phyloP scores from a whole-genome alignment of 2,797 vertebrate species.

The Falco naumanni region DNA sequence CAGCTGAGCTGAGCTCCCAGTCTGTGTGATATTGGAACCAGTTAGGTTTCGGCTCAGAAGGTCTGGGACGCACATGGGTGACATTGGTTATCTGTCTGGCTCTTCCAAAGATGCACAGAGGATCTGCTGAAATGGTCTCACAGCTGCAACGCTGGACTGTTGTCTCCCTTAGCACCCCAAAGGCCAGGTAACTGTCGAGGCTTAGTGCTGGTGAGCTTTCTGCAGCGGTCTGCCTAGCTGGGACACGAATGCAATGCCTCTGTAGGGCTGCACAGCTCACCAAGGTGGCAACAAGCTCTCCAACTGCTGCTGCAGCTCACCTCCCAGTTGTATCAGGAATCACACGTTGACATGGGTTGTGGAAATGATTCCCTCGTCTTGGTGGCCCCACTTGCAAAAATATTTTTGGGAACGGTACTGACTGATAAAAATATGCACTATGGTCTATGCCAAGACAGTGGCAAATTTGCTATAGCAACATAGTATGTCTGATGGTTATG shows the following conservation, averaged over 20 bases:
- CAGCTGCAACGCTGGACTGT: neutral
- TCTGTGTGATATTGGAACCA: accelerated
- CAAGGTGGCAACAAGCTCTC: neutral
- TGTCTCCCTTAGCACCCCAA: neutral
- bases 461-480: conserved; percentile 61
- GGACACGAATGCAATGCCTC: accelerated
- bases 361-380: conserved; percentile 4
- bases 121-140: neutral
- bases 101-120: neutral
- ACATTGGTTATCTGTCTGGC: accelerated
- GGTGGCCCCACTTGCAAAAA: conserved; percentile 41
- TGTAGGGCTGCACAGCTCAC: neutral
- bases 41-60: accelerated
- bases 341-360: neutral
- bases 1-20: neutral
- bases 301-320: neutral
- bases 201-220: neutral
- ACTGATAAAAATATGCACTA: conserved; percentile 36
- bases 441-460: conserved; percentile 50
- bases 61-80: accelerated
- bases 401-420: conserved; percentile 50
- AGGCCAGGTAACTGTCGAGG: neutral
- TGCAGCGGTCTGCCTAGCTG: accelerated
- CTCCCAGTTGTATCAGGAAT: neutral
- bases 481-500: conserved; percentile 50